phyloP scores from a whole-genome alignment of 2,113 vertebrate genomes.

The Bungarus multicinctus region DNA sequence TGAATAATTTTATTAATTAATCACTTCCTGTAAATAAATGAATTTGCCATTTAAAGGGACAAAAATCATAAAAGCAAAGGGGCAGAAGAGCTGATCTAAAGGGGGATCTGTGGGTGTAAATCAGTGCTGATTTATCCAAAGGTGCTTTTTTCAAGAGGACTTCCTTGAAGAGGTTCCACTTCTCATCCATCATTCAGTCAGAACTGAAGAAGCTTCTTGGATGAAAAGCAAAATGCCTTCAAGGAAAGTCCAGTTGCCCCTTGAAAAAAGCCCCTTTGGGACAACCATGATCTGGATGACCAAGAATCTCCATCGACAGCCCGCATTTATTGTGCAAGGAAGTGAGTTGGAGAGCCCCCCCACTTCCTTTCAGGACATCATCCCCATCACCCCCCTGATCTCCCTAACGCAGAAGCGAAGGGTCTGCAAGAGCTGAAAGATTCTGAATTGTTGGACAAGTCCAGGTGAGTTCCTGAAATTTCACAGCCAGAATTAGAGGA shows the following conservation, averaged over 20 bases:
- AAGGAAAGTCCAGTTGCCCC: not conserved
- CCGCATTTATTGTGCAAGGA: too few species aligned
- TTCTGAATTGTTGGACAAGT: not conserved
- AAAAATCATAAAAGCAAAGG: slow-evolving; percentile 4
- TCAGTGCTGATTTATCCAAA: not conserved
- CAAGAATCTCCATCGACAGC: not conserved
- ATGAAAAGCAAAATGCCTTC: not conserved
- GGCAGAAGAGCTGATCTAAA: slow-evolving; percentile 1
- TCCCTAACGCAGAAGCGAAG: not conserved
- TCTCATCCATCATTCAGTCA: not conserved
- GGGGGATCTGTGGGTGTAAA: not conserved
- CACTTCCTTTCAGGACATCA: not conserved
- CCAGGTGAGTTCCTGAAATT: not conserved
- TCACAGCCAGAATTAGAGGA: not conserved
- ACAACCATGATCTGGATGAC: not conserved
- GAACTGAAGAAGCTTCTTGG: not conserved
- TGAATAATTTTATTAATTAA: slow-evolving; percentile 57
- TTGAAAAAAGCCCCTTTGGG: not conserved
- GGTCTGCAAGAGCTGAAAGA: not conserved
- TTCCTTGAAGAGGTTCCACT: not conserved
- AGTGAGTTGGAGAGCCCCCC: not conserved
- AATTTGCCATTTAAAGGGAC: not conserved
- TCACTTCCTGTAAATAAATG: slow-evolving; percentile 59
- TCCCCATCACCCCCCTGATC: not conserved
- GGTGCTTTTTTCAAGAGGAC: not conserved